A percentile compares a stretch with the other conserved stretches of the same genome.
Conservation (phyloP, 2,888 invertebrate species). For the Thera obeliscata region DNA sequence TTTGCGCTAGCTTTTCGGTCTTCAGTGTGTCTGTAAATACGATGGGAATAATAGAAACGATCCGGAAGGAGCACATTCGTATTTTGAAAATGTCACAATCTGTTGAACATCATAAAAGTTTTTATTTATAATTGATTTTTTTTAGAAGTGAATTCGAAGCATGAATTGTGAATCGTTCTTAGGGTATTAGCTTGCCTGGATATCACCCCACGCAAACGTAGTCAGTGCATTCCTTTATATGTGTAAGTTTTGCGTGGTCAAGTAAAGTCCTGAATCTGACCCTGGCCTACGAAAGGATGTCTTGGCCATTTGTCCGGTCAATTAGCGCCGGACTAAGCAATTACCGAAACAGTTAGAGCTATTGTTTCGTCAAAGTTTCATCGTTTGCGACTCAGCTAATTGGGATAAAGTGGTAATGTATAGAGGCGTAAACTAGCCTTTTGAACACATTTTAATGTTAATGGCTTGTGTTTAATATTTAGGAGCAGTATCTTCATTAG, state of each 20-base stretch:
- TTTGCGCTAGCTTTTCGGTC: too few species aligned
- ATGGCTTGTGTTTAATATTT: slow-evolving; percentile 1
- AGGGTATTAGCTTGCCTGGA: too few species aligned
- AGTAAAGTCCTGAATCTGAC: slow-evolving; percentile 16
- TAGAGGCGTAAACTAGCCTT: slow-evolving; percentile 27
- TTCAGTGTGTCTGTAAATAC: too few species aligned
- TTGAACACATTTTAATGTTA: slow-evolving; percentile 26
- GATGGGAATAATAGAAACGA: too few species aligned
- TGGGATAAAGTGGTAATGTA: slow-evolving; percentile 40
- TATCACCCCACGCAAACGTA: too few species aligned
- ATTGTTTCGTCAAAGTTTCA: slow-evolving; percentile 42
- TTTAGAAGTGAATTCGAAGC: too few species aligned
- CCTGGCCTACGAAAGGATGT: slow-evolving; percentile 28
- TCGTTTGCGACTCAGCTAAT: slow-evolving; percentile 36
- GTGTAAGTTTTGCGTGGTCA: background rate
- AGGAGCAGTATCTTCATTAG: background rate
- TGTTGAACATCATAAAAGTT: too few species aligned
- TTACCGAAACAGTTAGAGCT: slow-evolving; percentile 37
- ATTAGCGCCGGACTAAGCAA: slow-evolving; percentile 39
- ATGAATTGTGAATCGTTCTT: too few species aligned
- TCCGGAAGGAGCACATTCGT: too few species aligned
- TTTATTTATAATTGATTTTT: too few species aligned
- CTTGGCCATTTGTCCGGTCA: slow-evolving; percentile 42
- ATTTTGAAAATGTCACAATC: too few species aligned
- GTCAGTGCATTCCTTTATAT: too few species aligned